Conservation (phyloP, 1,140 invertebrate genomes). For the Melipona quadrifasciata region DNA sequence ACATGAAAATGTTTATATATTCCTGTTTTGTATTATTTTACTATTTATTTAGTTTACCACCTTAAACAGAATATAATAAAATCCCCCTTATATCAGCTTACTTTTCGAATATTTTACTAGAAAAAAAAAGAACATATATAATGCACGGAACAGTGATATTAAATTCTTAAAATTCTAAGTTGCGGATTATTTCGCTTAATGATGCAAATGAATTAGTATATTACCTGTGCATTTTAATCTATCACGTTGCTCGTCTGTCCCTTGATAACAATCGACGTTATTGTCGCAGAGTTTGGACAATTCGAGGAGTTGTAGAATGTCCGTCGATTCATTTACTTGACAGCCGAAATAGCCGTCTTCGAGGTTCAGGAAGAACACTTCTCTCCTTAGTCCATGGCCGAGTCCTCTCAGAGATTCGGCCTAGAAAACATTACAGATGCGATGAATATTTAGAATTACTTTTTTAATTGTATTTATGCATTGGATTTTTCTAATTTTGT, state of each 20-base stretch:
- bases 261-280: slow-evolving; percentile 93
- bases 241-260: slow-evolving; percentile 93
- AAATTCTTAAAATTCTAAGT: no score
- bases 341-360: slow-evolving; percentile 98
- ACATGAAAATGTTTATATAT: no score
- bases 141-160: no score
- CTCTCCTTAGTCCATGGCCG: slow-evolving; percentile 91
- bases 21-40: no score
- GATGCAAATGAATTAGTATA: neutral
- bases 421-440: slow-evolving; percentile 75
- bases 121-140: no score
- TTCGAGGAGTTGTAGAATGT: slow-evolving; percentile 96
- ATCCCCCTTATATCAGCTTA: no score
- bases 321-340: slow-evolving; percentile 97
- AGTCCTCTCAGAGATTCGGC: slow-evolving; percentile 88
- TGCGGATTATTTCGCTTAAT: no score
- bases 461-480: neutral
- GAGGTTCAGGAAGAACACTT: slow-evolving; percentile 97
- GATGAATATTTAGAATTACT: neutral
- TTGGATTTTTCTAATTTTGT: neutral
- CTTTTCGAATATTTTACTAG: no score
- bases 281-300: slow-evolving; percentile 97
- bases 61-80: no score
- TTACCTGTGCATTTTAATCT: slow-evolving; percentile 96
- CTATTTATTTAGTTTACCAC: no score